Percentiles rank a stretch among this genome's conserved stretches.
phyloP scores from a whole-genome alignment of 2,888 invertebrate genomes.

The Drosophila siamana region DNA sequence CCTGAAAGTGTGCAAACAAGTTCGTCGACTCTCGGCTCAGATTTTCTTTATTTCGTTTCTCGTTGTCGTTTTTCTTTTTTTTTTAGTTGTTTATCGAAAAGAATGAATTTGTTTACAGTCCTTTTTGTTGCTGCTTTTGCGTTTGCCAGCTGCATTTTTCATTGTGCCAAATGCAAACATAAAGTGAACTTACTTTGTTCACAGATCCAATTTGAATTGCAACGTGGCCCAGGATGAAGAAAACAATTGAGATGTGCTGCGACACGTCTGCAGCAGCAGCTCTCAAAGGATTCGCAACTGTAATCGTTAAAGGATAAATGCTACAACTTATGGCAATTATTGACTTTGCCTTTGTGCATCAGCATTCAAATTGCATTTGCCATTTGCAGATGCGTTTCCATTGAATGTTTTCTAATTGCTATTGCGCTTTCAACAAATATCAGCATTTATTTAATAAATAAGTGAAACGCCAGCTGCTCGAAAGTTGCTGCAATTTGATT shows the following conservation, averaged over 20 bases:
- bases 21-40: slow-evolving; percentile 43
- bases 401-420: too few relatives aligned
- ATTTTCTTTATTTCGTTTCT: slow-evolving; percentile 42
- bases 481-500: slow-evolving; percentile 36
- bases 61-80: not conserved
- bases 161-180: slow-evolving; percentile 16
- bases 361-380: not conserved
- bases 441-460: not conserved
- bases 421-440: not conserved
- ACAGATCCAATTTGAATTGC: slow-evolving; percentile 30
- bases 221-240: slow-evolving; percentile 4
- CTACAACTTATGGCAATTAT: not conserved
- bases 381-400: too few relatives aligned
- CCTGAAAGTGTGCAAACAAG: slow-evolving; percentile 58
- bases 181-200: slow-evolving; percentile 21
- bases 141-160: slow-evolving; percentile 1
- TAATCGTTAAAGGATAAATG: not conserved
- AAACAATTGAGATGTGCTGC: slow-evolving; percentile 2
- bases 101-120: not conserved
- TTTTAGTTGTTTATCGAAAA: slow-evolving; percentile 3
- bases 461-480: not conserved
- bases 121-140: not conserved
- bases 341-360: too few relatives aligned
- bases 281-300: not conserved
- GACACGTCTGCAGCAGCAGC: slow-evolving; percentile 3